These are phyloP conservation scores for Halcyon badia DNA, from an alignment of 2,797 vertebrate genomes.

Conservation along the genomic window DNA sequence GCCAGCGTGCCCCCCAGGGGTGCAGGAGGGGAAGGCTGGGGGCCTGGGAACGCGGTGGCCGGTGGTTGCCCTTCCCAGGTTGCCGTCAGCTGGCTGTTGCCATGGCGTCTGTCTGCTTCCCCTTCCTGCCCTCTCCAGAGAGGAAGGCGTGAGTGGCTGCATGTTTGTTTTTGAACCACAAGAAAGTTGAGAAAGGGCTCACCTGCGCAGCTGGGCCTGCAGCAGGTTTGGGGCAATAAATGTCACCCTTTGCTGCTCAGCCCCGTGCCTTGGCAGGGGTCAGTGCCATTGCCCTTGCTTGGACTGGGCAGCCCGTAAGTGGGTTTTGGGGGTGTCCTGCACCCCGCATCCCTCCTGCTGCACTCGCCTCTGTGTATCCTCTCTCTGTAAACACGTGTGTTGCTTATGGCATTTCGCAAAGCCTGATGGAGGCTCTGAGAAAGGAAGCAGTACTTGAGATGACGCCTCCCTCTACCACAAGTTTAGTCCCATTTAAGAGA, in stretches of 20 bases:
- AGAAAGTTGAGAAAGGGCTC: slow-evolving; percentile 4
- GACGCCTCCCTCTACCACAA: neutral
- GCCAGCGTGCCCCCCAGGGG: neutral
- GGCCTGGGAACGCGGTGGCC: slow-evolving; percentile 50
- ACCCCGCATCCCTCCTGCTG: neutral
- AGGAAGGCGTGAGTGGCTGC: slow-evolving; percentile 25
- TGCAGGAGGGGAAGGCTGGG: slow-evolving; percentile 14
- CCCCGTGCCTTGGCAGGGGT: accelerated
- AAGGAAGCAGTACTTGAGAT: neutral
- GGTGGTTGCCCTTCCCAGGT: slow-evolving; percentile 54
- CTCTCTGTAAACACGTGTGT: neutral
- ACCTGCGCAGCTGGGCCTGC: slow-evolving; percentile 2
- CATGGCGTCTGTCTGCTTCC: slow-evolving; percentile 53
- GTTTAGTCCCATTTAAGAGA: neutral
- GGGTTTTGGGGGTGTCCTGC: neutral
- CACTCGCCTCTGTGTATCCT: accelerated
- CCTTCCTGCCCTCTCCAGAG: slow-evolving; percentile 17
- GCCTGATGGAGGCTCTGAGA: neutral
- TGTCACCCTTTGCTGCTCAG: accelerated
- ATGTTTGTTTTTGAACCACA: slow-evolving; percentile 47
- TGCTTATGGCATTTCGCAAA: neutral
- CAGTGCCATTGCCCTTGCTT: neutral
- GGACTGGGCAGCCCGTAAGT: neutral
- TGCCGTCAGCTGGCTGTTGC: slow-evolving; percentile 58
- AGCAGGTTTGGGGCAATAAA: neutral